Evolutionary conservation across 2,888 invertebrate genomes (phyloP), one percentile per base, ranked within the genome.

Genomic region (Drosophila vallismaia): DNA sequence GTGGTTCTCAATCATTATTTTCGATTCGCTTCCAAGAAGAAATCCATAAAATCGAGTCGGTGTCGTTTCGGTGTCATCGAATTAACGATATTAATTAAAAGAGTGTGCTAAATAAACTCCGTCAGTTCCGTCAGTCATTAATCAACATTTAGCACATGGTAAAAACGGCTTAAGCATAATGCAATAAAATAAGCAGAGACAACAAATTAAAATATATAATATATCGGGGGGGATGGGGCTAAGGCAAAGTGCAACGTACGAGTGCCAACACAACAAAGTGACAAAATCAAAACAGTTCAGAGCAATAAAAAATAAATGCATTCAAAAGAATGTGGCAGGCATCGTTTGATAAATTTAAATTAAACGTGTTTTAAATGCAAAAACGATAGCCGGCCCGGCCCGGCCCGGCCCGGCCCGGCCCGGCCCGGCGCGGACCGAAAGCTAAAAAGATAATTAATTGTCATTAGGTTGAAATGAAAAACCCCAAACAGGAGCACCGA

Each of bases 321-420:
- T 82, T 64, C 31, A n/a, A 36, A 62, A 74, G 69, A 87, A 62
- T 85, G 68, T 76, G 81, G 57, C 87, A 68, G 87, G 50, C 77
- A 75, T 68, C 69, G 70, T 73, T 83, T 79, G 67, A 86, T 69
- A 86, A 86, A 82, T 86, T 79, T 67, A 44, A 83, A 83, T 88
- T 83, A 88, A 88, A 88, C 82, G 88, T 83, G 88, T 83, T 88
- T 83, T 57, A 76, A 88, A 79, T 86, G 58, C 84, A 71, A 66
- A 86, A 88, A 38, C 63, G 59, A 42, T 60, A 50, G 42, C 55
- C 59, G 44, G 14, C 14, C 14, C 40, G 12, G 42, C 42, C 9
- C 19, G 14, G 14, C 1, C 14, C 14, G 14, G 1, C 1, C 14
- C 14, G 19, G 42, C 42, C 9, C 19, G 14, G 14, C 1, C 14